phyloP scores from a whole-genome alignment of 2,113 vertebrate genomes.

The Larimichthys crocea region DNA sequence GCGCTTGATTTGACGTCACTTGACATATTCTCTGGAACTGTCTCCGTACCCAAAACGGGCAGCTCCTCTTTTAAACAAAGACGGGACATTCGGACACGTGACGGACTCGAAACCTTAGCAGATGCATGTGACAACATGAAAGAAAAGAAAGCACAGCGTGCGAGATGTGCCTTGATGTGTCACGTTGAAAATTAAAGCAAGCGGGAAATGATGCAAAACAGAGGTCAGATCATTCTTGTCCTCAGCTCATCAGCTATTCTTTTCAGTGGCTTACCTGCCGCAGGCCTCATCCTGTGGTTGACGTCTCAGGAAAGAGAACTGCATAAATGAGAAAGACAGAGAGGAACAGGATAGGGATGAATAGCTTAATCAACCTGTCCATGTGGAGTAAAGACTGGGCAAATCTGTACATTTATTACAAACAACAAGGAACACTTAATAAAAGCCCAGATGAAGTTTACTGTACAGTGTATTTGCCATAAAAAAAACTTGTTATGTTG shows the following conservation, averaged over 20 bases:
- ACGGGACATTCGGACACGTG: conserved; percentile 7
- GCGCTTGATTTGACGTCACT: conserved; percentile 59
- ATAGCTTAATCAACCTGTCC: conserved; percentile 29
- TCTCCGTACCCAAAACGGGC: conserved; percentile 25
- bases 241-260: conserved; percentile 32
- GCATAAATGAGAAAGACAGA: conserved; percentile 66
- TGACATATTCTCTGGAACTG: conserved; percentile 48
- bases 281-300: conserved; percentile 90
- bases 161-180: neutral
- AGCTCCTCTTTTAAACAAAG: conserved; percentile 47
- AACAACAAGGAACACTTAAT: neutral
- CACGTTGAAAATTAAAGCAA: conserved; percentile 9
- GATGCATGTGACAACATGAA: conserved; percentile 3
- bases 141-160: conserved; percentile 1
- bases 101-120: neutral
- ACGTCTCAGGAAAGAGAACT: conserved; percentile 95
- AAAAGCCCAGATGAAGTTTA: neutral
- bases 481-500: conserved; percentile 4
- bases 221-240: conserved; percentile 32
- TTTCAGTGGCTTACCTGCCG: conserved; percentile 86
- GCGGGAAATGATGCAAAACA: conserved; percentile 33
- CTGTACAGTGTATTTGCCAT: neutral
- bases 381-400: neutral
- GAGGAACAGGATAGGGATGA: conserved; percentile 31
- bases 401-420: conserved; percentile 6